phyloP scores from a whole-genome alignment of 2,888 invertebrate species.

The Pseudococcus longispinus region DNA sequence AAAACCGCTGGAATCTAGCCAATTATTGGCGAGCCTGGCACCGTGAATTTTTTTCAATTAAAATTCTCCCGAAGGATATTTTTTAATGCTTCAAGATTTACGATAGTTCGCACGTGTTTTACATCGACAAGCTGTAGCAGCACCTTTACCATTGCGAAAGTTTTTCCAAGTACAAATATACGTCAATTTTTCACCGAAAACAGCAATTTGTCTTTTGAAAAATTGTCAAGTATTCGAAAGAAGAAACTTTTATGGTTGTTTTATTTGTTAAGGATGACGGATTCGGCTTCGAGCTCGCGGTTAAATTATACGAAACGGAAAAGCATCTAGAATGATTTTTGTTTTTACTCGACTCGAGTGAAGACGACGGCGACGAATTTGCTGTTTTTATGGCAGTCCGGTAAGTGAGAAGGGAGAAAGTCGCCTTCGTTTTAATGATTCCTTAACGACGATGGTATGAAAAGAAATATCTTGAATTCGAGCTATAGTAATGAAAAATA shows the following conservation, averaged over 20 bases:
- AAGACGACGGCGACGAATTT: background rate
- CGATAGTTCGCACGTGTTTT: constrained; percentile 17
- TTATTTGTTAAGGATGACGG: background rate
- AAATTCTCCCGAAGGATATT: constrained; percentile 2
- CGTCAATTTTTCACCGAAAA: background rate
- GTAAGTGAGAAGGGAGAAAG: background rate
- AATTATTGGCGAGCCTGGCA: background rate
- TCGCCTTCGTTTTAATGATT: background rate
- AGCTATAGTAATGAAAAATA: too few relatives aligned
- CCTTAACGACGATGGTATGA: background rate
- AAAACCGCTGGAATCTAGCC: background rate
- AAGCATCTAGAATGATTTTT: background rate
- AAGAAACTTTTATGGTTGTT: background rate
- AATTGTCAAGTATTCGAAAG: background rate
- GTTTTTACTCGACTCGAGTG: background rate
- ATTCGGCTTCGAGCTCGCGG: background rate
- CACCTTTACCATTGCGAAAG: background rate
- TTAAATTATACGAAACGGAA: constrained; percentile 11
- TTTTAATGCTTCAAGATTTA: background rate
- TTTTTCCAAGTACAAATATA: background rate
- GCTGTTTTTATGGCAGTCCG: background rate
- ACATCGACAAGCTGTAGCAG: background rate
- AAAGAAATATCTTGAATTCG: too few relatives aligned
- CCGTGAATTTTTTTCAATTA: background rate
- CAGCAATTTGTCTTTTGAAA: background rate